Evolutionary conservation across 2,888 invertebrate genomes (phyloP).

Genomic region (Acronicta aceris): DNA sequence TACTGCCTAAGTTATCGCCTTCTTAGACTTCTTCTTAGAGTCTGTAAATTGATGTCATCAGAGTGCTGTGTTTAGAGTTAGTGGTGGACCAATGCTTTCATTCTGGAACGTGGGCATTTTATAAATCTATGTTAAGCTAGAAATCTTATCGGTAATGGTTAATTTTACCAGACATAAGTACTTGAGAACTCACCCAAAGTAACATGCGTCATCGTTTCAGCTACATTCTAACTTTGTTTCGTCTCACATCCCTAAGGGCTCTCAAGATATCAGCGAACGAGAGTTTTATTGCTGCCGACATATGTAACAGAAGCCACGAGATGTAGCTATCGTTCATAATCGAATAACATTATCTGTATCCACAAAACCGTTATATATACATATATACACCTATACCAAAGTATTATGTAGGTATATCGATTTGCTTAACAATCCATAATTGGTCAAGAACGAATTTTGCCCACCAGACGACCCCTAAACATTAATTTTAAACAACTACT

Average conservation of each 20-base stretch:
- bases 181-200: constrained; percentile 28
- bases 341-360: constrained; percentile 23
- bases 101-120: too few species aligned
- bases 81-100: too few species aligned
- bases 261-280: constrained; percentile 37
- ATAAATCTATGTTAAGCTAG: too few species aligned
- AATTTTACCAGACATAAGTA: neutral
- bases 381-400: too few species aligned
- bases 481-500: neutral
- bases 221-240: constrained; percentile 47
- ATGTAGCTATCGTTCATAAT: constrained; percentile 27
- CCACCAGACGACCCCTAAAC: neutral
- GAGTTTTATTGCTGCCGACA: constrained; percentile 44
- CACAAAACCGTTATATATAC: constrained; percentile 20
- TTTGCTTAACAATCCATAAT: constrained; percentile 31
- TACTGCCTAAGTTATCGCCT: too few species aligned
- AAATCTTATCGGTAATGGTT: neutral
- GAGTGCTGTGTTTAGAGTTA: too few species aligned
- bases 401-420: too few species aligned
- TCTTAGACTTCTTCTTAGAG: too few species aligned
- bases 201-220: constrained; percentile 43
- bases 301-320: constrained; percentile 25
- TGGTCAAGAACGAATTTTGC: constrained; percentile 26
- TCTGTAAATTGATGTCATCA: too few species aligned
- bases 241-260: constrained; percentile 34